Base-by-base conservation (phyloP, 2,797 vertebrate genomes). In the Odontamblyopus lacepedii region DNA sequence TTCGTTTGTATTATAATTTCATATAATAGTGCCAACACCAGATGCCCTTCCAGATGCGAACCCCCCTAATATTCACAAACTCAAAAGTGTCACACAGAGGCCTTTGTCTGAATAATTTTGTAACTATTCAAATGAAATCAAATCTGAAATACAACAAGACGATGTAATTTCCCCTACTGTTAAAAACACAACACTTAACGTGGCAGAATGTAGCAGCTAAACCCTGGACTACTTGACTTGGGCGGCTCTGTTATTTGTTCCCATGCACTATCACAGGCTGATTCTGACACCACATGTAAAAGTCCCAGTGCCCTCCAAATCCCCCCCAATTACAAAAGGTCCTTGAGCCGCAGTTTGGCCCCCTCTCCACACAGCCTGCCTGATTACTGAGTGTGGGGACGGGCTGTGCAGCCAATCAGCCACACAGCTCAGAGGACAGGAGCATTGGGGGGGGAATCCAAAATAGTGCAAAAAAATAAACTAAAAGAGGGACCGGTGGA, bases 301-400 rank as follows among this genome's bases (percentile, higher is more conserved):
- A 92, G 92, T 89, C 88, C 88, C 84, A 89, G 87, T 90, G 83
- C 85, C 87, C 85, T 85, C 81, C 78, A 86, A 93, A 91, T 89
- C 85, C 89, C 86, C 88, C 89, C 90, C 93, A 93, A 94, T 94
- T 90, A 67, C 38, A 92, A 94, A 94, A 92, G 83, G 91, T 92
- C 93, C 91, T 93, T 92, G 91, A 93, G 88, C 90, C 85, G 87
- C 86, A 87, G 86, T 91, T 92, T 93, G 89, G 85, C 82, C 87
- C 90, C 87, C 90, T 87, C 86, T 89, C 87, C 75, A 89, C 87
- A 41, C 62, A 63, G 62, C 84, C 88, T 89, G 92, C 89, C 88
- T 94, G 93, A 94, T 94, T 94, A 92, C 92, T 91, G 93, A 94
- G 92, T 92, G 89, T 85, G 85, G 87, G 44, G 87, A 83, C 84